Base-by-base conservation (phyloP, 1,140 invertebrate genomes). In the Sarcophaga peregrina region DNA sequence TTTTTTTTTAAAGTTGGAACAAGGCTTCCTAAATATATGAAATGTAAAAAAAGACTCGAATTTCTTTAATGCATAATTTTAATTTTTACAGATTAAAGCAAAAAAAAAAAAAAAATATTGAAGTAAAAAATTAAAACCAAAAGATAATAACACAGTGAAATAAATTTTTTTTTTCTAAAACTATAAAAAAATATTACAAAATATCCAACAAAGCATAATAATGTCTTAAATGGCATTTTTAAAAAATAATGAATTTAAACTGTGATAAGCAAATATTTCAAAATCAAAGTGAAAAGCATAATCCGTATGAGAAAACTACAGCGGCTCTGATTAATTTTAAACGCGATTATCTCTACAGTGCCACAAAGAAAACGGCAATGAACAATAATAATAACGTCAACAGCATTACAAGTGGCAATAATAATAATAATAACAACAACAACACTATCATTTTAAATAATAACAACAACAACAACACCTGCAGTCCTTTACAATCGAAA, bases 241-340 rank as follows among this genome's bases (percentile, higher is more conserved):
- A 54, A 37, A 11, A 82, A 85, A 88, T 86, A 84, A 93, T 93
- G 92, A 92, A 93, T 92, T 92, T 92, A 91, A 92, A 91, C 20
- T 78, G 47, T 78, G 75, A 68, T 68, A 68, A 7, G 1, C 10
- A n/a, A 15, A 58, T 6, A 20, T 68, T 17, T 68, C n/a, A 20
- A n/a, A 7, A 68, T 86, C 92, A 92, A 90, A 94, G 93, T 92
- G 93, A 94, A 89, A 92, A 93, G 6, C 3, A 15, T n/a, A 7
- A n/a, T 37, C 82, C 84, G 68, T 85, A 84, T 25, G 68, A 20
- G n/a, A 82, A 83, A 25, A 82, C 83, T 10, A 75, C 80, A 5
- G 15, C n/a, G n/a, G 82, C 83, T 17, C 50, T 83, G 75, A 75
- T 76, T 17, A 47, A 25, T 62, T 46, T 54, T 25, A 75, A 62